Evolutionary conservation across 2,113 vertebrate genomes (phyloP), one percentile per base, ranked within the genome.

Genomic region (Zapus hudsonius): DNA sequence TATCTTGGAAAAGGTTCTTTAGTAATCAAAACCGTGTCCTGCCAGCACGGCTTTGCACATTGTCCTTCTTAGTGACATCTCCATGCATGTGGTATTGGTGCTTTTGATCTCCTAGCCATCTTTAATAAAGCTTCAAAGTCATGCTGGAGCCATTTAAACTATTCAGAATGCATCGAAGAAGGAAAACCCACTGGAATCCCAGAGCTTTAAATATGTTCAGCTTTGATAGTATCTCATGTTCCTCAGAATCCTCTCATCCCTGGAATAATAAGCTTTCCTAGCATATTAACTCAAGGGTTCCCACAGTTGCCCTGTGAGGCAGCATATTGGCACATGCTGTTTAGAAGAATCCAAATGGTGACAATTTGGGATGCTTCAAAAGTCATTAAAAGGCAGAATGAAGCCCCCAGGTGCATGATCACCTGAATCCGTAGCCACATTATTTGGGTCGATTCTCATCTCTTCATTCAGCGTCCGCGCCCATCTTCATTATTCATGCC

Each of bases 41-140:
- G 3, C 22, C 4, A 10, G 17, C 1, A 5, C 13, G 38, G 17
- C 23, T 40, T 29, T 4, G 13, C 22, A 25, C 52, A 27, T 27
- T 9, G 1, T 7, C 70, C 15, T 74, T n/a, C 33, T 3, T 19
- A 17, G 15, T 44, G 7, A 20, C 33, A 13, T n/a, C 81, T 66
- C n/a, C 33, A 1, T 27, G 38, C 38, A 29, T 69, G 61, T 75
- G 74, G 22, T 23, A 57, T 78, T 66, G 70, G 23, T 59, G 52
- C 36, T 40, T 95, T 88, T 95, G 76, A 92, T 94, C 87, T 92
- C 44, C 25, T 8, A 44, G 38, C 81, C 72, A 61, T 63, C 67
- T 74, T 94, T 85, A 94, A 93, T 96, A 86, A 89, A 94, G 91
- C 93, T 94, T 96, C 94, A 96, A 94, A 96, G 89, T 92, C 87